Conservation (phyloP, 2,113 vertebrate species). For the Myotis brandtii region DNA sequence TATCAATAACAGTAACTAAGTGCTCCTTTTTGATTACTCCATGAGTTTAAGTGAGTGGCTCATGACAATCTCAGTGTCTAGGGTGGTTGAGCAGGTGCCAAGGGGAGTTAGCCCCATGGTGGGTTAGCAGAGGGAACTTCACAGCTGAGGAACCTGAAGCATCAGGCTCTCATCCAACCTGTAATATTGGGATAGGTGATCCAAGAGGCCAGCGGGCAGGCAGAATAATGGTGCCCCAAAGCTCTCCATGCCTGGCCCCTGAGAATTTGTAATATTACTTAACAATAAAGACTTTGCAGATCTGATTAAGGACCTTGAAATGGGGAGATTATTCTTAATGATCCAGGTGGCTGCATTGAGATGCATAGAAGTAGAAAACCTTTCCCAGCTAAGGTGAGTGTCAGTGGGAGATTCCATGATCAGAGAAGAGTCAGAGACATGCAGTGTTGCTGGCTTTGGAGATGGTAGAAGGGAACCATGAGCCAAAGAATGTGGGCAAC, state of each 20-base stretch:
- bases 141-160: background rate
- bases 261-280: background rate
- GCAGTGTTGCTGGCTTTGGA: background rate
- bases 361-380: background rate
- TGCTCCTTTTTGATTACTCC: background rate
- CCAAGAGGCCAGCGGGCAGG: background rate
- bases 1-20: background rate
- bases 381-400: background rate
- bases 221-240: background rate
- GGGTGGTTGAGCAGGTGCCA: no score
- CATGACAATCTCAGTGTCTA: background rate
- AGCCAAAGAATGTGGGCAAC: no score
- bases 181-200: rapidly evolving
- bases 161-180: background rate
- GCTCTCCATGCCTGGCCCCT: background rate
- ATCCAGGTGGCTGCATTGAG: background rate
- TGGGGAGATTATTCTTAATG: background rate
- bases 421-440: background rate
- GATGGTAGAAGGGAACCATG: background rate
- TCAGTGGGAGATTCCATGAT: background rate
- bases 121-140: background rate
- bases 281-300: background rate
- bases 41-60: background rate
- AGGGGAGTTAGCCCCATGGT: background rate
- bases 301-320: background rate